Evolutionary conservation across 1,140 invertebrate species (phyloP).

Genomic region (Medauroidea extradentata): DNA sequence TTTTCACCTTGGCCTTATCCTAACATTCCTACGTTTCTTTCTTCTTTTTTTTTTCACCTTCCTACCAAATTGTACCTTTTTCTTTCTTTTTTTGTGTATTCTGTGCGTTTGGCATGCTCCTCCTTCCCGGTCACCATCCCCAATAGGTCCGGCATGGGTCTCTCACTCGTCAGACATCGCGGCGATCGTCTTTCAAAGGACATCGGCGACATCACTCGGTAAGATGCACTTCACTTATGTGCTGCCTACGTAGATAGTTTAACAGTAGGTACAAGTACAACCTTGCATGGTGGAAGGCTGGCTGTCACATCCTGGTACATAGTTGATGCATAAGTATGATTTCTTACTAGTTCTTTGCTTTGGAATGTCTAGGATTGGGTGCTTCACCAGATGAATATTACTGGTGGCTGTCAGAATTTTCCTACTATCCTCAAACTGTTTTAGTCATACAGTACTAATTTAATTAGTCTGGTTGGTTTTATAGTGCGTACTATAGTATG

Average conservation of each 20-base stretch:
- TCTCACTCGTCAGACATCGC: constrained; percentile 60
- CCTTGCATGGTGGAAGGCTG: no score
- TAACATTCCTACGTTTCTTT: neutral
- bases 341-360: no score
- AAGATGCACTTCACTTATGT: constrained; percentile 38
- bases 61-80: neutral
- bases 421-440: no score
- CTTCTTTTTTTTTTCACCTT: neutral
- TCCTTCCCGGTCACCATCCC: neutral
- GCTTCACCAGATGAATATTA: no score
- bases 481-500: no score
- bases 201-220: constrained; percentile 69
- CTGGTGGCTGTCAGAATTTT: no score
- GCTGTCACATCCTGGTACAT: no score
- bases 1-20: neutral
- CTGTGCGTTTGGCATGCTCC: neutral
- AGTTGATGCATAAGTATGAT: no score
- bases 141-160: constrained; percentile 50
- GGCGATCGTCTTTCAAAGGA: constrained; percentile 59
- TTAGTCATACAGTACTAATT: no score
- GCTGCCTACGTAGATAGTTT: neutral
- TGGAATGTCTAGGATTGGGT: no score
- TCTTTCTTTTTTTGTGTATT: neutral
- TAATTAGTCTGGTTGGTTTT: no score
- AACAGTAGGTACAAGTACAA: neutral